Base-by-base conservation (phyloP, 2,113 vertebrate genomes). In the Andinoacara biseriatus region DNA sequence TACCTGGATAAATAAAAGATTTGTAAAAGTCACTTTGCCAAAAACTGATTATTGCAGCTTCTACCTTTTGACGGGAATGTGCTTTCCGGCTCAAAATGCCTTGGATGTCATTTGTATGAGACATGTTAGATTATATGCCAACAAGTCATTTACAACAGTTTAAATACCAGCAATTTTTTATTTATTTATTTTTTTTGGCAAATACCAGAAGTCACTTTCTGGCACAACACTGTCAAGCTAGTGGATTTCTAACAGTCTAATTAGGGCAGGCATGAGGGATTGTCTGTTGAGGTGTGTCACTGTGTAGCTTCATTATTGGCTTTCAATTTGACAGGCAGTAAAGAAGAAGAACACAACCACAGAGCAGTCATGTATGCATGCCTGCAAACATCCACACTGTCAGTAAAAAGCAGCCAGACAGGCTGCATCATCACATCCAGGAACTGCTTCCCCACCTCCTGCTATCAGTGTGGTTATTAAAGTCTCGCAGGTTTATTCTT, bases 401-500 rank as follows among this genome's bases (percentile, higher is more conserved):
- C 43, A 31, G 65, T 52, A 72, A 54, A 52, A 52, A 33, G 52
- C 15, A 72, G 43, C 43, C 26, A 69, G 43, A 49, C 65, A 13
- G 65, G 65, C 40, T 49, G 49, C 24, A 69, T 49, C 24, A 29
- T 49, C 26, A 31, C 31, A 20, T 72, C 33, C 56, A 62, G 22
- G 56, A 38, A 29, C 60, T 69, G 18, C 62, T 72, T 40, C 17
- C 59, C 67, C 38, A 43, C 22, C 38, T 61, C 43, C 43, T 76
- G 10, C 63, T 31, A 2, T 57, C 22, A 20, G 9, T 31, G 6
- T 63, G 31, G 80, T 11, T 22, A 49, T 69, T 56, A 58, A 84
- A 78, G 60, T 85, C 74, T 69, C 59, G 82, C 52, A 77, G 35
- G 33, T 62, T n/a, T 46, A n/a, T 26, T 59, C 33, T 46, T 78